phyloP scores from a whole-genome alignment of 2,797 vertebrate genomes.

The Enteromius paludinosus region DNA sequence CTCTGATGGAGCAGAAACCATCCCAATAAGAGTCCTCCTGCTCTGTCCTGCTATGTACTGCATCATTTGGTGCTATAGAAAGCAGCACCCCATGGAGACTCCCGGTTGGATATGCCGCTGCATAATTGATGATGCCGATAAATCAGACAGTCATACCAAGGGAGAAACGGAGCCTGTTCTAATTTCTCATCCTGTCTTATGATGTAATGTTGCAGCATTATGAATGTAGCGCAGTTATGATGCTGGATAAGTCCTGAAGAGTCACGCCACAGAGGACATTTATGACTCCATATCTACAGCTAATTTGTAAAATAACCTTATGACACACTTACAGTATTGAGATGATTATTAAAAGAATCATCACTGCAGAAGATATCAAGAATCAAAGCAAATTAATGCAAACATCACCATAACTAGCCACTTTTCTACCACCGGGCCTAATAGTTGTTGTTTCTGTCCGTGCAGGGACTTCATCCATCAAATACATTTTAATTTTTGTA shows the following conservation, averaged over 20 bases:
- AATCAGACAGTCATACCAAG: constrained; percentile 48
- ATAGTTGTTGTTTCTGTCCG: not conserved
- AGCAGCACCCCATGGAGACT: constrained; percentile 40
- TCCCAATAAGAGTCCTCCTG: constrained; percentile 2
- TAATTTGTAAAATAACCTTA: constrained; percentile 12
- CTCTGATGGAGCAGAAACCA: constrained; percentile 21
- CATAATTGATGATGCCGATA: constrained; percentile 58
- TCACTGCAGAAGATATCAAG: not conserved
- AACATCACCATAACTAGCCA: not conserved
- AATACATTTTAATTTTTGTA: not conserved
- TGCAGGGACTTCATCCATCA: not conserved
- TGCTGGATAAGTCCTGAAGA: not conserved
- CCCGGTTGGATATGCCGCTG: constrained; percentile 46
- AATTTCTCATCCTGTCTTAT: constrained; percentile 48
- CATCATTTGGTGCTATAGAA: constrained; percentile 53
- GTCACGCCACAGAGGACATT: not conserved
- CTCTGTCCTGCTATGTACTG: constrained; percentile 34
- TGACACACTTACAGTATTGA: not conserved
- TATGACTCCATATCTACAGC: not conserved
- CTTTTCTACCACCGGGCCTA: not conserved
- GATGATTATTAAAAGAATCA: not conserved
- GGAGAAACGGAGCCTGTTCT: constrained; percentile 36
- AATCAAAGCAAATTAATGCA: not conserved
- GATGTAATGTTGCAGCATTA: constrained; percentile 53
- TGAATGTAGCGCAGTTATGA: not conserved